These are phyloP conservation scores for Xiphophorus hellerii DNA, from an alignment of 2,113 vertebrate genomes.

Conservation along the genomic window DNA sequence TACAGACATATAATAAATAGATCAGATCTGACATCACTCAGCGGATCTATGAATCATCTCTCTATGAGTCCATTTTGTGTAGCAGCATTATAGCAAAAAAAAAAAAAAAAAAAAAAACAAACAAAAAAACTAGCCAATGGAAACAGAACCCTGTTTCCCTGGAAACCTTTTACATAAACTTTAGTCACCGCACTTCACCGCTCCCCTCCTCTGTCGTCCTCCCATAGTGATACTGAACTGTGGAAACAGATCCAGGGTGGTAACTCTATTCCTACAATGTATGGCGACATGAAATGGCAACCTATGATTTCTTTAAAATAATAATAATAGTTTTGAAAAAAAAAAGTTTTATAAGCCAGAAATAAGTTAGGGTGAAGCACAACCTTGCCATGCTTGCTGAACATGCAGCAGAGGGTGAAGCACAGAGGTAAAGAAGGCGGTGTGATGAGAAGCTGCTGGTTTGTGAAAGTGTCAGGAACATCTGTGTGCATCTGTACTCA, in stretches of 20 bases:
- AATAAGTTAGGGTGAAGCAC: slow-evolving; percentile 57
- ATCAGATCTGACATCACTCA: slow-evolving; percentile 90
- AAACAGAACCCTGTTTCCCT: slow-evolving; percentile 72
- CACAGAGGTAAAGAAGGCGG: slow-evolving; percentile 65
- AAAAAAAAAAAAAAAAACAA: not conserved
- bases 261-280: slow-evolving; percentile 57
- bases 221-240: slow-evolving; percentile 71
- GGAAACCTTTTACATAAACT: slow-evolving; percentile 68
- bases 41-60: slow-evolving; percentile 78
- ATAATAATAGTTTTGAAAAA: no score
- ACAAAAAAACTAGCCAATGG: slow-evolving; percentile 66
- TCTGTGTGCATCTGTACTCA: slow-evolving; percentile 34
- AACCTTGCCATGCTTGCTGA: slow-evolving; percentile 71
- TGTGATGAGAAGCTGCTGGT: slow-evolving; percentile 44
- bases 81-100: slow-evolving; percentile 77
- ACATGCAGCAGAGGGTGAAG: slow-evolving; percentile 73
- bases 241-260: slow-evolving; percentile 56
- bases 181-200: slow-evolving; percentile 41
- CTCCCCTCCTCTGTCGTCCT: slow-evolving; percentile 2
- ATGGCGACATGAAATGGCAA: slow-evolving; percentile 70
- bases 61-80: slow-evolving; percentile 77
- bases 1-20: slow-evolving; percentile 98
- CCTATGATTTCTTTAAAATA: slow-evolving; percentile 21
- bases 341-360: slow-evolving; percentile 57
- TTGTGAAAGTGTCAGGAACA: slow-evolving; percentile 32